phyloP scores from a whole-genome alignment of 2,113 vertebrate species.

The Corydoras maculifer region DNA sequence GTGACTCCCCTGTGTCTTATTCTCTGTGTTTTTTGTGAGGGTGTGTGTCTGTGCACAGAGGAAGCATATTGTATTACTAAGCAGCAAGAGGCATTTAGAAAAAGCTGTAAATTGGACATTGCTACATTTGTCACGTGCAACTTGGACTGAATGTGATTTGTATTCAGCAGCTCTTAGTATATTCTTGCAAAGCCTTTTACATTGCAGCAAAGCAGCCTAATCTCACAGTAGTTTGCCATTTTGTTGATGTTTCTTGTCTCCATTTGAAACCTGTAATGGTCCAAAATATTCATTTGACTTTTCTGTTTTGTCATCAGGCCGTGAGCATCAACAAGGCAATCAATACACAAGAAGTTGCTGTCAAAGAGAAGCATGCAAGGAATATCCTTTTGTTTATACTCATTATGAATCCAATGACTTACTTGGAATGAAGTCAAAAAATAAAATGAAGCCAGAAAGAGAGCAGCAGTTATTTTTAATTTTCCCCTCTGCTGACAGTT shows the following conservation, averaged over 20 bases:
- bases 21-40: neutral
- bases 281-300: neutral
- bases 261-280: neutral
- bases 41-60: neutral
- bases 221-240: no score
- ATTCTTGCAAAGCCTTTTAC: no score
- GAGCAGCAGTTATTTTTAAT: neutral
- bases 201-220: no score
- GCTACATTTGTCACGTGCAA: slow-evolving; percentile 44
- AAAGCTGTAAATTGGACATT: neutral
- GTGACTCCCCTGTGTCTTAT: neutral
- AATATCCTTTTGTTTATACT: slow-evolving; percentile 82
- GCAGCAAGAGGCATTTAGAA: neutral
- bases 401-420: neutral
- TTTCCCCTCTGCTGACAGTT: no score
- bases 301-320: slow-evolving; percentile 65
- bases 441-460: neutral
- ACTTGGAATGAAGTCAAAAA: neutral
- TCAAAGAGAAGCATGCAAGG: slow-evolving; percentile 98
- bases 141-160: neutral
- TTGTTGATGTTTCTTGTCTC: neutral
- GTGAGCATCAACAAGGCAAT: slow-evolving; percentile 99
- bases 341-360: slow-evolving; percentile 97
- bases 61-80: slow-evolving; percentile 7
- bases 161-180: neutral